phyloP scores from a whole-genome alignment of 2,113 vertebrate genomes.

The Eptatretus burgeri region DNA sequence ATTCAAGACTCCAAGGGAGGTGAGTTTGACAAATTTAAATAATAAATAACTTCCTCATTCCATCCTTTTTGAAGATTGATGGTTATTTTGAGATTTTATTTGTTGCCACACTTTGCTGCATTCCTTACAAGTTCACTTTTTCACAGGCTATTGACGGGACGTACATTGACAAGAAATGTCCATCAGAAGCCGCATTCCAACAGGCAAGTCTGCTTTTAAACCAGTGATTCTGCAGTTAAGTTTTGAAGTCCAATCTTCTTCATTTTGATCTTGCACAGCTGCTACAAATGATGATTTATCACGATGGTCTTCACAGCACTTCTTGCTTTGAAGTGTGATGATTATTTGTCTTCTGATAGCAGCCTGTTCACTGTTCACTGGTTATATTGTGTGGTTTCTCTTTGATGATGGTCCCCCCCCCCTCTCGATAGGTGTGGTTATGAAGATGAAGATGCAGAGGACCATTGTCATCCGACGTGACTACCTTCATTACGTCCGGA shows the following conservation, averaged over 20 bases:
- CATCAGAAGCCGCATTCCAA: slow-evolving; percentile 64
- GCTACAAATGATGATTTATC: slow-evolving; percentile 35
- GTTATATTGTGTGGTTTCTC: neutral
- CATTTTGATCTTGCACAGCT: neutral
- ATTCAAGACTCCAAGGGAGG: slow-evolving; percentile 88
- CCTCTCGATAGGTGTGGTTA: slow-evolving; percentile 40
- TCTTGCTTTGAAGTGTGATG: rapidly evolving
- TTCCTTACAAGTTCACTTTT: neutral
- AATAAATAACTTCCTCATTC: neutral
- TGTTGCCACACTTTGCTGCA: neutral
- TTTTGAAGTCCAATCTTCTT: slow-evolving; percentile 3
- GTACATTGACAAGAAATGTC: slow-evolving; percentile 93
- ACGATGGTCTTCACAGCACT: slow-evolving; percentile 51
- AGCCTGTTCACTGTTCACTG: neutral
- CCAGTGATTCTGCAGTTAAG: rapidly evolving
- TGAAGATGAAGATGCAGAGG: slow-evolving; percentile 98
- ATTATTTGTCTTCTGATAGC: neutral
- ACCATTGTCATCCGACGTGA: slow-evolving; percentile 79
- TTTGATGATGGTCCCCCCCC: neutral
- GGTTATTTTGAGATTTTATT: neutral
- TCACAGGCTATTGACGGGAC: slow-evolving; percentile 59
- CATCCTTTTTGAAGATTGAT: neutral
- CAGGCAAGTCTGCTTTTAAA: slow-evolving; percentile 21
- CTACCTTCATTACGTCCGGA: slow-evolving; percentile 87
- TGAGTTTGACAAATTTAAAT: slow-evolving; percentile 10